phyloP scores from a whole-genome alignment of 2,113 vertebrate species.

The Plestiodon gilberti region DNA sequence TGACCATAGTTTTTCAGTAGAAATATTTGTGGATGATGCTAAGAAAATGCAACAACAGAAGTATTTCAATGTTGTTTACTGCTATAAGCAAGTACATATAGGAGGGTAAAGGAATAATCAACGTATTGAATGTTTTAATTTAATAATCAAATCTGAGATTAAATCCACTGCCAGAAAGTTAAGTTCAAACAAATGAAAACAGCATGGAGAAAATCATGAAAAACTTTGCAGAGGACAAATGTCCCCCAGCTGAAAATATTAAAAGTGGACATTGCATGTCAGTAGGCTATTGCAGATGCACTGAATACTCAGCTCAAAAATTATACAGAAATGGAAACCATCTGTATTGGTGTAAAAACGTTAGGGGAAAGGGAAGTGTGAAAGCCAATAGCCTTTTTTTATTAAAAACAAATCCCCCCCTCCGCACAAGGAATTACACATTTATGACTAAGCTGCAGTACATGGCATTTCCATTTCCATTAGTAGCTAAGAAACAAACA shows the following conservation, averaged over 20 bases:
- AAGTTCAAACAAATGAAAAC: conserved; percentile 51
- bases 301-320: conserved; percentile 55
- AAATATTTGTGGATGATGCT: background rate
- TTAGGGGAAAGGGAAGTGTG: conserved; percentile 27
- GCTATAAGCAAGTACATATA: background rate
- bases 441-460: conserved; percentile 30
- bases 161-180: conserved; percentile 39
- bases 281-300: conserved; percentile 30
- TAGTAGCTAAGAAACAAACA: background rate
- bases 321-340: conserved; percentile 38
- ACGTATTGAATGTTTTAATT: conserved; percentile 11
- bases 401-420: conserved; percentile 47
- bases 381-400: conserved; percentile 43
- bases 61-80: background rate
- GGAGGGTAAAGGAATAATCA: conserved; percentile 28
- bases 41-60: conserved; percentile 12
- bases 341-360: conserved; percentile 46
- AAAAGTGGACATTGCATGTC: conserved; percentile 27
- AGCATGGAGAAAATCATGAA: conserved; percentile 43
- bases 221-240: conserved; percentile 29
- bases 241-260: conserved; percentile 52
- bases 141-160: conserved; percentile 42
- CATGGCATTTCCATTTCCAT: background rate
- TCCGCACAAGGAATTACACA: conserved; percentile 34
- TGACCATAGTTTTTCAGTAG: background rate